phyloP scores from a whole-genome alignment of 2,113 vertebrate genomes.

The Charadrius vociferus region DNA sequence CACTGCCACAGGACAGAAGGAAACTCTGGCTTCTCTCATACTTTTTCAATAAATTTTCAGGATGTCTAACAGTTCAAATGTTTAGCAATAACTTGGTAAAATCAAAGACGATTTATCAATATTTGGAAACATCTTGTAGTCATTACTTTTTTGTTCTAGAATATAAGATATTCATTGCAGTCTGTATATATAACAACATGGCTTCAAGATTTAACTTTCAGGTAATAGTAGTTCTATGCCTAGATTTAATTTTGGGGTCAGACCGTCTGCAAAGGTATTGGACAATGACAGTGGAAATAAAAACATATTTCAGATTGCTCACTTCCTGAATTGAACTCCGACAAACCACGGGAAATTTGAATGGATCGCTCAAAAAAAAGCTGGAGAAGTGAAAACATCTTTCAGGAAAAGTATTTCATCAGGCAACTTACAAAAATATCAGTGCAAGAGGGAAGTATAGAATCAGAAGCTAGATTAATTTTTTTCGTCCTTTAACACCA shows the following conservation, averaged over 20 bases:
- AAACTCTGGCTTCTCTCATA: background rate
- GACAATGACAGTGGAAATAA: background rate
- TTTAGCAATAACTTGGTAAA: background rate
- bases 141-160: background rate
- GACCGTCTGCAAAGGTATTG: background rate
- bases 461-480: background rate
- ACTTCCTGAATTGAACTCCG: background rate
- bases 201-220: background rate
- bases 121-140: background rate
- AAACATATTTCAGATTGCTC: background rate
- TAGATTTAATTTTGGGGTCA: background rate
- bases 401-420: background rate
- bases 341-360: background rate
- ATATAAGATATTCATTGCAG: background rate
- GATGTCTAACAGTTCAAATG: background rate
- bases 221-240: background rate
- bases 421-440: background rate
- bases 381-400: background rate
- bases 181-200: background rate
- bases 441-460: background rate
- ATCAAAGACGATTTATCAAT: background rate
- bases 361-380: background rate
- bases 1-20: background rate
- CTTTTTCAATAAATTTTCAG: background rate
- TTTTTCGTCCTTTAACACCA: background rate